A percentile compares a stretch with the other conserved stretches of the same genome.
Conservation (phyloP, 2,888 invertebrate species). For the Caenorhabditis japonica region DNA sequence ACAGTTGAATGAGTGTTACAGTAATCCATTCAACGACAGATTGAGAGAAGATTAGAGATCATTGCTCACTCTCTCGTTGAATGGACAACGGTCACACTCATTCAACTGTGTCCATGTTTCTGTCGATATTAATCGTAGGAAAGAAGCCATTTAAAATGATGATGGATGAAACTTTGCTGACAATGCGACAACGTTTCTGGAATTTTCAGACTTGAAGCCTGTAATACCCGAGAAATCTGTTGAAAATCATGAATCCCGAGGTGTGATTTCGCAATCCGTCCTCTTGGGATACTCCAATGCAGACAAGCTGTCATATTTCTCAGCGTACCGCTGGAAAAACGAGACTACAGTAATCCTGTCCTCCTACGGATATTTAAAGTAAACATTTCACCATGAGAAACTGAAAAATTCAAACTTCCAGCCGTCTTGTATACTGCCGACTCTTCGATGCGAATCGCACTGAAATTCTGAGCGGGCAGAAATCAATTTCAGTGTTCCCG, state of each 20-base stretch:
- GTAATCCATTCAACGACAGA: too few species aligned
- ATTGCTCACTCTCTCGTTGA: too few species aligned
- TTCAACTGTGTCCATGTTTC: too few species aligned
- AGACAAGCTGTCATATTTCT: conserved; percentile 45
- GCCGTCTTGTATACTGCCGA: conserved; percentile 58
- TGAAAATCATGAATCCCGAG: not conserved
- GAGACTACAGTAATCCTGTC: conserved; percentile 48
- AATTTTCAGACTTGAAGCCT: not conserved
- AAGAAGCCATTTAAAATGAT: too few species aligned
- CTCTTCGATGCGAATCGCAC: conserved; percentile 35
- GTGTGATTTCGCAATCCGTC: conserved; percentile 48
- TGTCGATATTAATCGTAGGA: too few species aligned
- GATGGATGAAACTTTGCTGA: not conserved
- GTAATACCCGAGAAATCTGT: not conserved
- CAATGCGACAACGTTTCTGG: not conserved
- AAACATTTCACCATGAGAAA: too few species aligned
- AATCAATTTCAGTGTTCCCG: conserved; percentile 49
- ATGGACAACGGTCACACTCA: too few species aligned
- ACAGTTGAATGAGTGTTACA: too few species aligned
- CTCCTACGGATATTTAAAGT: conserved; percentile 59
- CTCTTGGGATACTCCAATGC: conserved; percentile 49
- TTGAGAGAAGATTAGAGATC: too few species aligned
- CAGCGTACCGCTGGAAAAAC: conserved; percentile 27
- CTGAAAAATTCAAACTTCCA: conserved; percentile 23
- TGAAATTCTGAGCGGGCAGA: conserved; percentile 18